Conservation (phyloP, 2,113 vertebrate species). For the Pandion haliaetus region DNA sequence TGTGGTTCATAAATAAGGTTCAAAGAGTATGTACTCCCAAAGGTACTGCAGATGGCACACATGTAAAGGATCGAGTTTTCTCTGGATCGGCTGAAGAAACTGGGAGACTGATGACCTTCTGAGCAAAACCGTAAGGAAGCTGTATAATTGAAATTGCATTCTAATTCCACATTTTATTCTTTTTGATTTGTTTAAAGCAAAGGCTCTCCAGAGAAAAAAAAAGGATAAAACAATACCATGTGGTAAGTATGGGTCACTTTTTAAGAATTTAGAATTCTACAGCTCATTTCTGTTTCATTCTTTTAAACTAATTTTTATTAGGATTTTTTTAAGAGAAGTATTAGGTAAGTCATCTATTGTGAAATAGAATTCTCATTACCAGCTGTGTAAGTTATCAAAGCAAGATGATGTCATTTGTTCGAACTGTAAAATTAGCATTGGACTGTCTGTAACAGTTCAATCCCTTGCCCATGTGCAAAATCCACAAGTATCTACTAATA, state of each 20-base stretch:
- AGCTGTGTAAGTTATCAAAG: neutral
- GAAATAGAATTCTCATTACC: neutral
- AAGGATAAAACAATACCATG: neutral
- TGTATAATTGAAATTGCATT: neutral
- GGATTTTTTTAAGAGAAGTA: neutral
- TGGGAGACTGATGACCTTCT: neutral
- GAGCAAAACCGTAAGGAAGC: neutral
- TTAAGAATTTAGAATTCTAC: neutral
- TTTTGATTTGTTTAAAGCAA: neutral
- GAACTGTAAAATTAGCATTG: neutral
- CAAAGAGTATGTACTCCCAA: neutral
- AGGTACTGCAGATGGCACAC: neutral
- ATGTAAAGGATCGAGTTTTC: neutral
- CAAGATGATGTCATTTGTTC: neutral
- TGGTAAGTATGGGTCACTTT: neutral
- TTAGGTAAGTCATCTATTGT: neutral
- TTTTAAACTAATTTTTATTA: neutral
- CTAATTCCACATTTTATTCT: neutral
- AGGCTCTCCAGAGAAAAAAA: neutral
- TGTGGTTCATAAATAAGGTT: neutral
- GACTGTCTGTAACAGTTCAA: neutral
- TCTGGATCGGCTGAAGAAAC: neutral
- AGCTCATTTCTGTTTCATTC: neutral
- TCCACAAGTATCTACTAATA: neutral
- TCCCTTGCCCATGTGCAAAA: neutral